phyloP scores from a whole-genome alignment of 2,888 invertebrate genomes.

The Fabriciana adippe region DNA sequence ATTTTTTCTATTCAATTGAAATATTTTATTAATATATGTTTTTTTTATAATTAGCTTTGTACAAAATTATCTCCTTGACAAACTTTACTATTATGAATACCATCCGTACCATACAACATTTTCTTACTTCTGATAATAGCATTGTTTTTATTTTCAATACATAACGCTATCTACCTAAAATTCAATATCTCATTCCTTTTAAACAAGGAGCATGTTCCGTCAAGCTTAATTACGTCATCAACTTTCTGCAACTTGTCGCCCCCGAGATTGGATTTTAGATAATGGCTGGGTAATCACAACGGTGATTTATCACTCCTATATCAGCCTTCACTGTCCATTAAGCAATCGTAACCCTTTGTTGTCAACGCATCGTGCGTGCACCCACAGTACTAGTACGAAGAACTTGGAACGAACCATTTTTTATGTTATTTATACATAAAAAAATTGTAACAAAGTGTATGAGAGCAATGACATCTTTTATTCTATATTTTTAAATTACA shows the following conservation, averaged over 20 bases:
- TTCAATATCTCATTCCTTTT: conserved; percentile 24
- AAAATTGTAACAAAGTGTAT: conserved; percentile 1
- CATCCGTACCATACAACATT: too few relatives aligned
- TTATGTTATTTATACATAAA: not conserved
- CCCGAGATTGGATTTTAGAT: conserved; percentile 80
- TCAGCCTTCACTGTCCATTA: conserved; percentile 82
- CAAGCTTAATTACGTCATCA: conserved; percentile 69
- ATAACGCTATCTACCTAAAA: not conserved
- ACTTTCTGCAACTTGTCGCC: conserved; percentile 64
- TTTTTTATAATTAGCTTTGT: too few relatives aligned
- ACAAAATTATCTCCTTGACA: too few relatives aligned
- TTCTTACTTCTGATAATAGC: too few relatives aligned
- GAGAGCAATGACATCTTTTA: too few relatives aligned
- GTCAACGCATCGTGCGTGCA: conserved; percentile 38
- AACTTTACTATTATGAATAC: too few relatives aligned
- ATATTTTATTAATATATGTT: too few relatives aligned
- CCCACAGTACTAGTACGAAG: not conserved
- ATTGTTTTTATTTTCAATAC: too few relatives aligned
- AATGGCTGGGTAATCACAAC: conserved; percentile 76
- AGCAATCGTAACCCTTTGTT: conserved; percentile 79
- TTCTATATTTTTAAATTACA: too few relatives aligned
- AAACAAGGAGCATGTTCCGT: conserved; percentile 29
- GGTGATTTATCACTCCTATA: conserved; percentile 83
- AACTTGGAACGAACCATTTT: too few relatives aligned
- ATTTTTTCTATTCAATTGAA: too few relatives aligned